Evolutionary conservation across 2,888 invertebrate species (phyloP).

Genomic region (Steromphala cineraria): DNA sequence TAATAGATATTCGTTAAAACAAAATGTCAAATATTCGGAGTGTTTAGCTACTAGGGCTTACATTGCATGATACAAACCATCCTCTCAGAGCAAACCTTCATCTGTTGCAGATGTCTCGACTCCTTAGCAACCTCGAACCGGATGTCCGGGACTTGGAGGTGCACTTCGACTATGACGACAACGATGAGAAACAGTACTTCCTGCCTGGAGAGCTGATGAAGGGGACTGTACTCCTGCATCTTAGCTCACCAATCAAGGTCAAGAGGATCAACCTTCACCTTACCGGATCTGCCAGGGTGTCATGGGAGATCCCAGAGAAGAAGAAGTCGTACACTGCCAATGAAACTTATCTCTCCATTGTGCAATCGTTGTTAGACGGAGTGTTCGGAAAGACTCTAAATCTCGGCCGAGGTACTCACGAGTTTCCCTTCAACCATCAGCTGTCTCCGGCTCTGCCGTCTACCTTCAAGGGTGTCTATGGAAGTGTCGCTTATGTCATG

Average conservation of each 20-base stretch:
- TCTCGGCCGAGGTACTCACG: conserved; percentile 62
- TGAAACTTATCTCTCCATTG: conserved; percentile 4
- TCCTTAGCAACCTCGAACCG: conserved; percentile 16
- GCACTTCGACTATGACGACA: conserved; percentile 41
- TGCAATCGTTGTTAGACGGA: conserved; percentile 25
- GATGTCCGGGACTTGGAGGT: conserved; percentile 36
- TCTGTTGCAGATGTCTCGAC: background rate
- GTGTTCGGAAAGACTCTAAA: conserved; percentile 37
- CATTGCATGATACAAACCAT: no score
- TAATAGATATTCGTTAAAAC: no score
- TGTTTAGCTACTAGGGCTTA: no score
- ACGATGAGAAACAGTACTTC: conserved; percentile 72
- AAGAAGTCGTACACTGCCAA: conserved; percentile 18
- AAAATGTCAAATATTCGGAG: no score
- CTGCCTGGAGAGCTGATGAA: conserved; percentile 71
- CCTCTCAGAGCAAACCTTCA: no score
- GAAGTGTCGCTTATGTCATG: conserved; percentile 73
- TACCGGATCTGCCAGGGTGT: conserved; percentile 36
- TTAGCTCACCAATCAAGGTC: conserved; percentile 22
- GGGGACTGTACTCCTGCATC: conserved; percentile 52
- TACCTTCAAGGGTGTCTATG: conserved; percentile 73
- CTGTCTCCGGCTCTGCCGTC: conserved; percentile 71
- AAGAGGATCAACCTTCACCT: conserved; percentile 29
- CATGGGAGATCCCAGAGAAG: conserved; percentile 32
- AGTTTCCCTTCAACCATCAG: conserved; percentile 69